Evolutionary conservation across 1,140 invertebrate genomes (phyloP).

Genomic region (Trichonephila clavata): DNA sequence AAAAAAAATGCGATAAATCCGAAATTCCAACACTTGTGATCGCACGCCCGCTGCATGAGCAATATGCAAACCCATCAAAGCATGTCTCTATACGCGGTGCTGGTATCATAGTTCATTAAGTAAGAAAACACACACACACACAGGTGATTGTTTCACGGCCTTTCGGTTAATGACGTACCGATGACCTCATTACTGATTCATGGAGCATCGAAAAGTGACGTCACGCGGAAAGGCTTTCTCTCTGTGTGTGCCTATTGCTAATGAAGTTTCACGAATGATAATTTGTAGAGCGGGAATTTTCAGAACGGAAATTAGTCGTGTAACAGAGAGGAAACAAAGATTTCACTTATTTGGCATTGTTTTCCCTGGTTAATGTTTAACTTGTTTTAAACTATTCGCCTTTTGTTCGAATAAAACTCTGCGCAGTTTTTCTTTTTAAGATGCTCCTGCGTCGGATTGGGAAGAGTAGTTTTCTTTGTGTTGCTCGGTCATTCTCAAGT

Average conservation of each 20-base stretch:
- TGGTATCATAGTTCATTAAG: background rate
- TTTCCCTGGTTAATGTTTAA: background rate
- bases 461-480: too few relatives aligned
- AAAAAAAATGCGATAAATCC: background rate
- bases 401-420: background rate
- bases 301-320: conserved; percentile 45
- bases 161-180: conserved; percentile 39
- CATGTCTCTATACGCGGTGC: background rate
- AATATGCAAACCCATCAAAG: background rate
- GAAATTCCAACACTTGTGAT: background rate
- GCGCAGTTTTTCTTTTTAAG: background rate
- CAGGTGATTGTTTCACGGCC: conserved; percentile 20
- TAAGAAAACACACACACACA: too few relatives aligned
- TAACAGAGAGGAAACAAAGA: background rate
- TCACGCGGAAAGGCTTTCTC: conserved; percentile 2
- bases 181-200: conserved; percentile 51
- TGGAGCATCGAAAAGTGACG: conserved; percentile 47
- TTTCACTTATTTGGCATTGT: background rate
- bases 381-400: background rate
- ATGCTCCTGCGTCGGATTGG: too few relatives aligned
- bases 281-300: background rate
- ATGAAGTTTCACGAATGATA: conserved; percentile 35
- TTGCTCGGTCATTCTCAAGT: too few relatives aligned
- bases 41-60: background rate
- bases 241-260: background rate